Evolutionary conservation across 2,113 vertebrate species (phyloP), one percentile per base, ranked within the genome.

Genomic region (Saccopteryx leptura): DNA sequence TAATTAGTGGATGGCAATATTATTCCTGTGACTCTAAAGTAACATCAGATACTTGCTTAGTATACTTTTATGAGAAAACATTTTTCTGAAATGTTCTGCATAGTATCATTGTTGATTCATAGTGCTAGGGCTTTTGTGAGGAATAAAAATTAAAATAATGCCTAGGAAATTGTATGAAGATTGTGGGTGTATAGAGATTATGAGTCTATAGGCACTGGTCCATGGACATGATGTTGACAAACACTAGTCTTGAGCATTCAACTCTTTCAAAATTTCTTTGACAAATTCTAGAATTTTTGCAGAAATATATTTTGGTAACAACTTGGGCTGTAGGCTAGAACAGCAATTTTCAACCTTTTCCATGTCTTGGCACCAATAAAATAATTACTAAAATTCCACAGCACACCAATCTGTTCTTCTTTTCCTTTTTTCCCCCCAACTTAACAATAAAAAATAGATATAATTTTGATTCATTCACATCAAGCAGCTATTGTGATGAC

Each of bases 1-100:
- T 33, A 8, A 61, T 72, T 76, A 39, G 26, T 24, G 15, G 31
- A 68, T 33, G n/a, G 12, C 15, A 19, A 5, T 69, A 75, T 94
- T 71, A 87, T 82, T 31, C 46, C 7, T 13, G 31, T 68, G 50
- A 31, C 31, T 82, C 5, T 52, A 71, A 94, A 31, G 74, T 68
- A 54, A 60, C 7, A 9, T 46, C 4, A 87, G 48, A 26, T 19
- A 63, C 12, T 46, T 21, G 0, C 0, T 83, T 26, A 10, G 19
- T 88, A 58, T 76, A 72, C 7, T 54, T 46, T 74, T 31, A 80
- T 81, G 28, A 28, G 69, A 91, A 97, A 88, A 80, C 71, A 33
- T 9, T 88, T 92, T 76, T 76, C 56, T 78, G 39, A 60, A 78
- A 60, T 39, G 8, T 90, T 78, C 7, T 92, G 7, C 2, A 66